phyloP scores from a whole-genome alignment of 2,797 vertebrate species.

The Hyperoplus immaculatus region DNA sequence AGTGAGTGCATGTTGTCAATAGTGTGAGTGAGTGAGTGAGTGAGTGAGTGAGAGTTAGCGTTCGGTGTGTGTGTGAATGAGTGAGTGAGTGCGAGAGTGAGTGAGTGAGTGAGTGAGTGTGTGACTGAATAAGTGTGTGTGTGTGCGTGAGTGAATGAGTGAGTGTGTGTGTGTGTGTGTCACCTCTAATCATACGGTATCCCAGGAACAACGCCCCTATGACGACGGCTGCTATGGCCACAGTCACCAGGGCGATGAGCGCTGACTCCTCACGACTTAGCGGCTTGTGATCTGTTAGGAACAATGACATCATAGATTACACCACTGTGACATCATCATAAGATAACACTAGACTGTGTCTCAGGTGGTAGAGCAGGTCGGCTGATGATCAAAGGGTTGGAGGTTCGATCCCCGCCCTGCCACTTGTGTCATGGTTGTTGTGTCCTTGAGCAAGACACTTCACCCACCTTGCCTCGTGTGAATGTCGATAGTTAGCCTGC shows the following conservation, averaged over 20 bases:
- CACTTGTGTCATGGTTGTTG: too few relatives aligned
- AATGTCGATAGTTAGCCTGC: too few relatives aligned
- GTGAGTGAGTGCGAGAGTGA: too few relatives aligned
- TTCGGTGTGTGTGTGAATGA: not conserved
- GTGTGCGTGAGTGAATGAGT: not conserved
- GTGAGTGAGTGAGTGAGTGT: conserved; percentile 13
- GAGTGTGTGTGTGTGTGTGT: conserved; percentile 14
- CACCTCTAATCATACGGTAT: conserved; percentile 94
- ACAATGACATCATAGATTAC: conserved; percentile 28
- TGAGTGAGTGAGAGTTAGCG: conserved; percentile 7
- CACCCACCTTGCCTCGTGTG: too few relatives aligned
- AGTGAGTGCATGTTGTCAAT: not conserved
- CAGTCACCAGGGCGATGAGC: conserved; percentile 90
- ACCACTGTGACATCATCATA: not conserved
- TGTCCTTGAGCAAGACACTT: too few relatives aligned
- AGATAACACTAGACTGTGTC: too few relatives aligned
- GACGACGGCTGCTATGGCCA: conserved; percentile 90
- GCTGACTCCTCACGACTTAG: conserved; percentile 89
- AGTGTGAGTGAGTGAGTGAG: not conserved
- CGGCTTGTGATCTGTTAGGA: conserved; percentile 84
- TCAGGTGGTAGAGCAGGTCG: too few relatives aligned
- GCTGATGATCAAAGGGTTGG: too few relatives aligned
- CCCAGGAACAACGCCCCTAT: conserved; percentile 91
- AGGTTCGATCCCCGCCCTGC: too few relatives aligned
- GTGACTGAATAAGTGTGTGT: not conserved